These are phyloP conservation scores for Disparrhopalites patrizii DNA, from an alignment of 2,888 invertebrate species.

Conservation along the genomic window DNA sequence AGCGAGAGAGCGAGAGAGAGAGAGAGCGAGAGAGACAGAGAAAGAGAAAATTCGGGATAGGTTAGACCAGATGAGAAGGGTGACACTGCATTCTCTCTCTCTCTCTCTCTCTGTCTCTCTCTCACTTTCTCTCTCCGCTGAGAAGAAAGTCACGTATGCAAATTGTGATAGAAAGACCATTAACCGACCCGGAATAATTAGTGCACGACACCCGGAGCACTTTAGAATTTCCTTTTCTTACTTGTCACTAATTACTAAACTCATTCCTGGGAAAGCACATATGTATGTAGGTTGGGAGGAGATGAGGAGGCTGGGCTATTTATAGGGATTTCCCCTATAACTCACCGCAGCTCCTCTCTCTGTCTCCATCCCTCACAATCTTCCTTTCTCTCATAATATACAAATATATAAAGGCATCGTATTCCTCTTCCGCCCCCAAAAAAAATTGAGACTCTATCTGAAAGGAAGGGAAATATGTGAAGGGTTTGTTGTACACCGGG, in stretches of 20 bases:
- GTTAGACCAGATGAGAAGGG: not conserved
- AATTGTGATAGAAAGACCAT: conserved; percentile 38
- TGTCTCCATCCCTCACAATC: no score
- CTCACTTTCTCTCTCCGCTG: conserved; percentile 4
- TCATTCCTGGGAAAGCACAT: conserved; percentile 36
- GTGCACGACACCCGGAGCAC: conserved; percentile 37
- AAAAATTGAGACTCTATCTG: no score
- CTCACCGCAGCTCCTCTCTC: no score
- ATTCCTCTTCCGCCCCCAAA: no score
- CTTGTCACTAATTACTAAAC: conserved; percentile 35
- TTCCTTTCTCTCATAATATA: no score
- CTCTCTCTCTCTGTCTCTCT: no score
- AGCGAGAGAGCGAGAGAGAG: not conserved
- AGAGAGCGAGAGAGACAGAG: not conserved
- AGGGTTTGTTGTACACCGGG: no score
- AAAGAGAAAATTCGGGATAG: not conserved
- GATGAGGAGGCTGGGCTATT: no score
- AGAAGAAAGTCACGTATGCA: conserved; percentile 27
- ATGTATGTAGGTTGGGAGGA: conserved; percentile 19
- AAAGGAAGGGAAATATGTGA: no score
- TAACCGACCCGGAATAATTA: conserved; percentile 38
- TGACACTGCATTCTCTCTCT: conserved; percentile 1
- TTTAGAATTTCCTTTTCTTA: conserved; percentile 31
- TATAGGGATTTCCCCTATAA: no score
- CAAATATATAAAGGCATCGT: no score